Evolutionary conservation across 2,797 vertebrate genomes (phyloP).

Genomic region (Acipenser oxyrinchus): DNA sequence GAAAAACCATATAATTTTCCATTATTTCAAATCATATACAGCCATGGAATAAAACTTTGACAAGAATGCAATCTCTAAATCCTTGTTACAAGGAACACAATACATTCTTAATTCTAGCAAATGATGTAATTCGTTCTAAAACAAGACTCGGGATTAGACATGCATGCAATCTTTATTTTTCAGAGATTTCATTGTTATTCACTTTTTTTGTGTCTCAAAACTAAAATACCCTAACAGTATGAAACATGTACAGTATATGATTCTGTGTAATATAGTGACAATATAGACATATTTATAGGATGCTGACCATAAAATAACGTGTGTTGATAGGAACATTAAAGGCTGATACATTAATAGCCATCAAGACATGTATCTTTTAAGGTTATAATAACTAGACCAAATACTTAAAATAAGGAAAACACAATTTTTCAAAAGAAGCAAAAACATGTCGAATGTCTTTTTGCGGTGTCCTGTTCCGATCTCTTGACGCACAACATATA

Average conservation of each 20-base stretch:
- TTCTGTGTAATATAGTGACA: constrained; percentile 3
- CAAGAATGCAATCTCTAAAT: constrained; percentile 54
- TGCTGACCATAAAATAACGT: constrained; percentile 6
- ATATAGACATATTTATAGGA: constrained; percentile 27
- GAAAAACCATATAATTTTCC: constrained; percentile 26
- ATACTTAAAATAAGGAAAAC: constrained; percentile 67
- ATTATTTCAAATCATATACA: constrained; percentile 25
- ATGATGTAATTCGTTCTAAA: constrained; percentile 45
- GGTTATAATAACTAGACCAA: constrained; percentile 39
- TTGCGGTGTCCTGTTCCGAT: constrained; percentile 43
- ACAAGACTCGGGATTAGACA: constrained; percentile 40
- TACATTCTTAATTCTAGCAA: constrained; percentile 54
- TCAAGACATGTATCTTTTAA: constrained; percentile 48
- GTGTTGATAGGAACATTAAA: background rate
- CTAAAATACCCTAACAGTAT: constrained; percentile 12
- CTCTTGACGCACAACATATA: constrained; percentile 12
- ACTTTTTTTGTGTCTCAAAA: constrained; percentile 3
- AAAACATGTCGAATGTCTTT: constrained; percentile 36
- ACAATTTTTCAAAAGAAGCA: constrained; percentile 47
- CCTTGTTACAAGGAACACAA: constrained; percentile 82
- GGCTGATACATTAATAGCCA: constrained; percentile 29
- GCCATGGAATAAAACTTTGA: constrained; percentile 41
- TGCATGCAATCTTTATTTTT: constrained; percentile 46
- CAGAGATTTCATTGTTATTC: constrained; percentile 10
- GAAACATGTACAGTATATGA: constrained; percentile 7